Percentiles rank a stretch among this genome's conserved stretches.
These are phyloP conservation scores for Blastomussa wellsi DNA, from an alignment of 92 coral and sea anemone genomes.

Conservation along the genomic window DNA sequence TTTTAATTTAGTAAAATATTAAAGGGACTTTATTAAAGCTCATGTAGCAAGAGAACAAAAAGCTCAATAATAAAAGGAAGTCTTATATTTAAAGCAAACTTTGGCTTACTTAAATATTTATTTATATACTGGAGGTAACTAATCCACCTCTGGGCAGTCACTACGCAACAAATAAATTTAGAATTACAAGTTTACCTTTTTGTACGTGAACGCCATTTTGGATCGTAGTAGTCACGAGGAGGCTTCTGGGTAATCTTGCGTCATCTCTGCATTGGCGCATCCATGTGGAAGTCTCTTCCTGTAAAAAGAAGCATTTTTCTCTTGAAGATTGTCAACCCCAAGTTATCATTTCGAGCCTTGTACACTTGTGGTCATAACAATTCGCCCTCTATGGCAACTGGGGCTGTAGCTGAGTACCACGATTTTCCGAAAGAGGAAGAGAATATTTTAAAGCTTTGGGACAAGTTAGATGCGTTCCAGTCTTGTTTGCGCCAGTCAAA, in stretches of 20 bases:
- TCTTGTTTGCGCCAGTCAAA: slow-evolving; percentile 88
- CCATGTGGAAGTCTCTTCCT: slow-evolving; percentile 20
- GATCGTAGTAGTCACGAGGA: slow-evolving; percentile 25
- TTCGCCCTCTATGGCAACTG: slow-evolving; percentile 67
- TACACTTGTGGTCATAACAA: slow-evolving; percentile 33
- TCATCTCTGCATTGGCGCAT: slow-evolving; percentile 30
- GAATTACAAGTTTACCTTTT: slow-evolving; percentile 53
- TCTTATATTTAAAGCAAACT: too few species aligned
- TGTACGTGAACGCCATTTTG: slow-evolving; percentile 96
- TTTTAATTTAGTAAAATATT: too few species aligned
- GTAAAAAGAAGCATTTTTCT: background rate
- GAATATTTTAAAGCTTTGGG: slow-evolving; percentile 90
- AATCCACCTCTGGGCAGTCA: background rate
- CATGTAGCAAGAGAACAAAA: too few species aligned
- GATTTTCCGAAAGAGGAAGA: slow-evolving; percentile 97
- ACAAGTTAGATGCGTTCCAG: slow-evolving; percentile 91
- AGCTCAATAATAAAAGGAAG: too few species aligned
- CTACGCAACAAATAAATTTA: background rate
- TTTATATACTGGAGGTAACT: background rate
- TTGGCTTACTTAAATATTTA: background rate
- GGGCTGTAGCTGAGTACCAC: slow-evolving; percentile 78
- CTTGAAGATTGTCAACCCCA: background rate
- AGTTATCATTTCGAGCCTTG: slow-evolving; percentile 28
- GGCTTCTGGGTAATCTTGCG: slow-evolving; percentile 50
- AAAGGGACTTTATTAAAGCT: too few species aligned